phyloP scores from a whole-genome alignment of 2,888 invertebrate genomes.

The Thumatha senex region DNA sequence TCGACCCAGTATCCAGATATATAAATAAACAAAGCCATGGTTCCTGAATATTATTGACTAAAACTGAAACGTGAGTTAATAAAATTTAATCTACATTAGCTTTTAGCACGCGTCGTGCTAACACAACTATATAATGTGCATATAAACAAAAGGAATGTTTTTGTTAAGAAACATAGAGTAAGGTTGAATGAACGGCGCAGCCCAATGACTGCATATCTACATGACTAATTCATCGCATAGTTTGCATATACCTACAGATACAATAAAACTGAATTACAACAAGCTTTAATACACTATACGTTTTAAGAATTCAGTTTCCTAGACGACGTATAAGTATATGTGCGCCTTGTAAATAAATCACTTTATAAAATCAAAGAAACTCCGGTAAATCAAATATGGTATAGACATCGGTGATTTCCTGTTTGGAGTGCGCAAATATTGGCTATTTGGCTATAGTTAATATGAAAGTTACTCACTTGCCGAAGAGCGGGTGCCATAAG shows the following conservation, averaged over 20 bases:
- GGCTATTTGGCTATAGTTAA: slow-evolving; percentile 17
- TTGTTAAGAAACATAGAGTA: background rate
- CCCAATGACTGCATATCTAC: slow-evolving; percentile 5
- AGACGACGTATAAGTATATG: too few species aligned
- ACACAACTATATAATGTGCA: too few species aligned
- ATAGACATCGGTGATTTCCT: slow-evolving; percentile 13
- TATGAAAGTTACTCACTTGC: slow-evolving; percentile 86
- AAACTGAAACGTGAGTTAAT: slow-evolving; percentile 1
- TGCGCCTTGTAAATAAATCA: slow-evolving; percentile 8
- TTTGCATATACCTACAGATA: slow-evolving; percentile 9
- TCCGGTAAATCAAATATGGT: slow-evolving; percentile 19
- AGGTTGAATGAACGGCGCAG: slow-evolving; percentile 5
- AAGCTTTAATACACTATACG: background rate
- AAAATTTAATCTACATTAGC: slow-evolving; percentile 5
- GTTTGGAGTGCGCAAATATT: slow-evolving; percentile 27
- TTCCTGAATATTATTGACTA: slow-evolving; percentile 16
- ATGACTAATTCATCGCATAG: slow-evolving; percentile 8
- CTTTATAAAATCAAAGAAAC: slow-evolving; percentile 27
- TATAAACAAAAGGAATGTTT: background rate
- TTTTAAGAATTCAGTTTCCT: slow-evolving; percentile 1
- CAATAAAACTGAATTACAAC: slow-evolving; percentile 1
- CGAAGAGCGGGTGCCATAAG: slow-evolving; percentile 93
- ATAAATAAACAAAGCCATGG: slow-evolving; percentile 35
- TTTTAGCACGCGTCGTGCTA: background rate
- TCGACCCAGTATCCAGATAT: slow-evolving; percentile 38